A percentile compares a stretch with the other conserved stretches of the same genome.
Conservation (phyloP, 1,140 invertebrate species). For the Zophobas atratus region DNA sequence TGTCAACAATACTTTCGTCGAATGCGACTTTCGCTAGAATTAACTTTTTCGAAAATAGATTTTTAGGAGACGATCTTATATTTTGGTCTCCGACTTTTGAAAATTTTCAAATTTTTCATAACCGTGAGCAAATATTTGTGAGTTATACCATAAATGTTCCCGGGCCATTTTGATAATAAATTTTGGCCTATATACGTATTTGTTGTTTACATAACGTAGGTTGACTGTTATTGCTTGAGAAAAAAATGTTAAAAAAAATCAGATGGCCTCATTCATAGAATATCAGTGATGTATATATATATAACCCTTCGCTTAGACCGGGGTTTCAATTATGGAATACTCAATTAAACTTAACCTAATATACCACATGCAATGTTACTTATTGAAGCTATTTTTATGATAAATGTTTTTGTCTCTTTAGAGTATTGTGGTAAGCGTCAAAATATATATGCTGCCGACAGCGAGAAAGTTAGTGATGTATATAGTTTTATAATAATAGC, state of each 20-base stretch:
- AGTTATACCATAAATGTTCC: slow-evolving; percentile 34
- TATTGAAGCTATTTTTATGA: slow-evolving; percentile 55
- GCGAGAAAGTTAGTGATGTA: slow-evolving; percentile 62
- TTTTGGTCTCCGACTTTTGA: slow-evolving; percentile 6
- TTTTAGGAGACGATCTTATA: background rate
- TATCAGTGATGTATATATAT: slow-evolving; percentile 52
- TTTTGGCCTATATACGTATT: slow-evolving; percentile 53
- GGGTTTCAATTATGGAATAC: slow-evolving; percentile 54
- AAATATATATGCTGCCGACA: slow-evolving; percentile 48
- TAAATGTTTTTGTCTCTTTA: slow-evolving; percentile 54
- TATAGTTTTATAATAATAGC: slow-evolving; percentile 64
- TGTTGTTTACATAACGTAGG: slow-evolving; percentile 53
- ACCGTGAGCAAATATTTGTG: slow-evolving; percentile 50
- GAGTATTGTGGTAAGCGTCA: slow-evolving; percentile 52
- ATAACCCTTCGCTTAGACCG: slow-evolving; percentile 24
- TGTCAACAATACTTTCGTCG: background rate
- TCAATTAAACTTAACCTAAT: slow-evolving; percentile 50
- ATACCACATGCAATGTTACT: slow-evolving; percentile 47
- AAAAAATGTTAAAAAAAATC: slow-evolving; percentile 48
- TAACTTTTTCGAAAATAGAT: background rate
- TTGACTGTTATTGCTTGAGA: slow-evolving; percentile 53
- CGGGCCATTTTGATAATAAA: slow-evolving; percentile 44
- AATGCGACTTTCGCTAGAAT: slow-evolving; percentile 7
- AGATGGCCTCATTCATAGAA: slow-evolving; percentile 48
- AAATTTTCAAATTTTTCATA: slow-evolving; percentile 10